These are phyloP conservation scores for Oreocharis arfaki DNA, from an alignment of 2,113 vertebrate genomes.

Conservation along the genomic window DNA sequence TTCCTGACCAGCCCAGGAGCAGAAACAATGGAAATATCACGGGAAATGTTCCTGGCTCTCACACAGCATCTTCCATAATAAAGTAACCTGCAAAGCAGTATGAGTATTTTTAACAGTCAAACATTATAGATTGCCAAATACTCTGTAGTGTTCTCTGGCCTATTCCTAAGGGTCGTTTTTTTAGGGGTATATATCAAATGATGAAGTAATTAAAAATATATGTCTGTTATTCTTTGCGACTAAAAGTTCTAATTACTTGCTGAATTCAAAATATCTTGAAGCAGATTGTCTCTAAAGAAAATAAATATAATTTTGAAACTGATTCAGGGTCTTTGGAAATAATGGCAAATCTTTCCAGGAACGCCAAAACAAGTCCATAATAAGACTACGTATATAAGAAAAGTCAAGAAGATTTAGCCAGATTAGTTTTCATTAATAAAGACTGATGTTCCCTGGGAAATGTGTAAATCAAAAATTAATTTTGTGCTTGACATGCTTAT, in stretches of 20 bases:
- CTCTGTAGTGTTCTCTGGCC: neutral
- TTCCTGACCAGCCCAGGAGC: neutral
- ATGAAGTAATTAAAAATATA: neutral
- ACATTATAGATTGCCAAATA: neutral
- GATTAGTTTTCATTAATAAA: neutral
- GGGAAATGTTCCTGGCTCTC: neutral
- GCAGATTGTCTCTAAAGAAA: neutral
- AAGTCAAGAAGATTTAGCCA: neutral
- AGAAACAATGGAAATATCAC: neutral
- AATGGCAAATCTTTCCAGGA: neutral
- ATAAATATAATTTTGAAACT: neutral
- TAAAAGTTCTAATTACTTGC: neutral
- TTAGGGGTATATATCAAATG: neutral
- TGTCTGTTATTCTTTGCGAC: neutral
- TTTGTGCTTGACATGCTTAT: neutral
- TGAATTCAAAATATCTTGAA: neutral
- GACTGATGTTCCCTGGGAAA: neutral
- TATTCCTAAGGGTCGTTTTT: neutral
- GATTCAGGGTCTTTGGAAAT: neutral
- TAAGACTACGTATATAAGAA: neutral
- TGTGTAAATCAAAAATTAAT: neutral
- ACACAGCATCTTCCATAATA: neutral
- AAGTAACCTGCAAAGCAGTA: neutral
- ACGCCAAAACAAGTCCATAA: neutral
- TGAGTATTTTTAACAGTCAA: neutral